Percentiles rank a stretch among this genome's conserved stretches.
Conservation (phyloP, 1,140 invertebrate species). For the Steinernema khuongi region DNA sequence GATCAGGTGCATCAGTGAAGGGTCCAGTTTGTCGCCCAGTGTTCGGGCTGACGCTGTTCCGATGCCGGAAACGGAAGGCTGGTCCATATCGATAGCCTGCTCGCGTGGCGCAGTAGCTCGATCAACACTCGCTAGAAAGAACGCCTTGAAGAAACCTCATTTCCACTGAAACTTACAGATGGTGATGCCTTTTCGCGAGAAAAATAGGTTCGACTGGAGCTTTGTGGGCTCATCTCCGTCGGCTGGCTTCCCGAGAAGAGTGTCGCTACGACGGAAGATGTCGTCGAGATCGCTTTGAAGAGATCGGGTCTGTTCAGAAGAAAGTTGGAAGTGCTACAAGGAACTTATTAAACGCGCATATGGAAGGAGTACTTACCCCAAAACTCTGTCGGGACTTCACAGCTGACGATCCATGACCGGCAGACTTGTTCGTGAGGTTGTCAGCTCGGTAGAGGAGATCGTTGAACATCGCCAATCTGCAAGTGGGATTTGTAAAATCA, state of each 20-base stretch:
- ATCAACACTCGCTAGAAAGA: background rate
- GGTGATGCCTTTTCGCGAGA: background rate
- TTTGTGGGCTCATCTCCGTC: background rate
- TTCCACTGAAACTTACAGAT: background rate
- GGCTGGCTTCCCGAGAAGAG: background rate
- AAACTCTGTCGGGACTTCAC: background rate
- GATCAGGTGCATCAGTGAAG: background rate
- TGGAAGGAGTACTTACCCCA: background rate
- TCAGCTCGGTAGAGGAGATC: background rate
- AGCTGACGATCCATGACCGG: background rate
- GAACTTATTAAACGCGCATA: background rate
- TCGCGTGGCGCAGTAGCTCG: background rate
- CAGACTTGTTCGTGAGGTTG: conserved; percentile 8
- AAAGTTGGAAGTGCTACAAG: background rate
- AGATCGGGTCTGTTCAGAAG: background rate
- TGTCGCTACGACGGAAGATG: background rate
- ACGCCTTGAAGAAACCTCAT: background rate
- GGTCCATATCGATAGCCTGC: background rate
- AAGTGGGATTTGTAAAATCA: background rate
- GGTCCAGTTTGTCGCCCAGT: background rate
- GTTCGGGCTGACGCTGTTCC: background rate
- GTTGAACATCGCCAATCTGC: background rate
- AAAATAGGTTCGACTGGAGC: background rate
- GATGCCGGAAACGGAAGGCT: background rate
- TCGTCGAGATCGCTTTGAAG: background rate